phyloP scores from a whole-genome alignment of 1,140 invertebrate genomes.

The Drosophila repleta region DNA sequence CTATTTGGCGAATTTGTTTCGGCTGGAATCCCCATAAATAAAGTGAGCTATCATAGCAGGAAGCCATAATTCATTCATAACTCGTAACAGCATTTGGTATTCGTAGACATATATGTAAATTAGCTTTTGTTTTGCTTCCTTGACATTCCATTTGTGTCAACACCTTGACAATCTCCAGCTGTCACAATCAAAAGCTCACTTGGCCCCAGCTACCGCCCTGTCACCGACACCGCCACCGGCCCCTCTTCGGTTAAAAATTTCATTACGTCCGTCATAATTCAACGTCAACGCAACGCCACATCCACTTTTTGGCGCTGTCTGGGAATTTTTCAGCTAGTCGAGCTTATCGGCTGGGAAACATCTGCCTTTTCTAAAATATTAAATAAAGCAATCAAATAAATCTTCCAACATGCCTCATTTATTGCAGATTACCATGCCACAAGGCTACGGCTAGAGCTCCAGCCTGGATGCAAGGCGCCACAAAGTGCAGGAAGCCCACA shows the following conservation, averaged over 20 bases:
- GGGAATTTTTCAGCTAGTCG: constrained; percentile 18
- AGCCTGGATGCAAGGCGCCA: constrained; percentile 33
- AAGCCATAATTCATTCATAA: constrained; percentile 16
- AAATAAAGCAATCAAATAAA: constrained; percentile 83
- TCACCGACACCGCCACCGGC: not conserved
- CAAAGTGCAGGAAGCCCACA: constrained; percentile 25
- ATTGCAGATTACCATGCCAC: constrained; percentile 79
- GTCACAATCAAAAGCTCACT: constrained; percentile 23
- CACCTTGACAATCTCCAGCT: constrained; percentile 32
- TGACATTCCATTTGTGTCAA: constrained; percentile 23
- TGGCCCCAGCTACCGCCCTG: constrained; percentile 31
- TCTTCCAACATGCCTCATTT: constrained; percentile 83
- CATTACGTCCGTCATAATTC: constrained; percentile 76
- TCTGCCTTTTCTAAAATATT: constrained; percentile 81
- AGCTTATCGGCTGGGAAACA: constrained; percentile 58
- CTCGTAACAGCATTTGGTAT: not conserved
- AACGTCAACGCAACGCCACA: constrained; percentile 48
- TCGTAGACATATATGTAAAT: constrained; percentile 18
- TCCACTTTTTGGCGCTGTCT: constrained; percentile 3
- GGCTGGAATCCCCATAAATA: constrained; percentile 1
- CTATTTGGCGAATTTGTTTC: not conserved
- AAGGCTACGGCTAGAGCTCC: not conserved
- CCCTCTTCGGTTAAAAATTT: constrained; percentile 48
- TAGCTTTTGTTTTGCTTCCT: constrained; percentile 3
- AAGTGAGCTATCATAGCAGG: not conserved